Base-by-base conservation (phyloP, 2,113 vertebrate genomes). In the Zingel zingel region DNA sequence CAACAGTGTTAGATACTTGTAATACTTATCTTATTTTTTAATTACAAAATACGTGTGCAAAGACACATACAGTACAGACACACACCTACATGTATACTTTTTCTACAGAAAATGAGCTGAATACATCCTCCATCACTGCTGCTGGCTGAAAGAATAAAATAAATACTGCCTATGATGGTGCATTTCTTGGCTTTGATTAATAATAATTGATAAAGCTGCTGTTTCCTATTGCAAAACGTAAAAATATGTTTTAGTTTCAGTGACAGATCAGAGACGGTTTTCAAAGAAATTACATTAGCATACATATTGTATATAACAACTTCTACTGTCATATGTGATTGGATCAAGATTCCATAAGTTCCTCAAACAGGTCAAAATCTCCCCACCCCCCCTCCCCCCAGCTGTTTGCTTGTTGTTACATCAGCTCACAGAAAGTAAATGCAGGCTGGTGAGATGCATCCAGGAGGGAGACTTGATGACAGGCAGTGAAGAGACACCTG, bases 321-420 rank as follows among this genome's bases (percentile, higher is more conserved):
- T 19, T 67, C 27, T 18, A 47, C 45, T 54, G 51, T 63, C 62
- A 7, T 53, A 50, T 33, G 53, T 79, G 36, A 73, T 69, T 2
- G 6, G 69, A 80, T 82, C 23, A 12, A 56, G 23, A 76, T 67
- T 72, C 48, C 30, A 45, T 27, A 7, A 48, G 50, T 68, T 78
- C 67, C 56, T 51, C 21, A 9, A 79, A 16, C 51, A 53, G 84
- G 74, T 71, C 90, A 91, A 90, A 89, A 86, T 84, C 82, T 45
- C 64, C n/a, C 39, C 11, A 15, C 8, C 23, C 13, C 12, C 9
- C 12, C 9, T 23, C 27, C 7, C 1, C 15, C 4, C 9, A 0
- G 12, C 16, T 79, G 70, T 91, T 79, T 81, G 57, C 64, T 76
- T 78, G 10, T 39, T 82, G 25, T 85, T 81, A 70, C 75, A 78